Percentiles rank a stretch among this genome's conserved stretches.
phyloP scores from a whole-genome alignment of 2,113 vertebrate genomes.

The Octodon degus region DNA sequence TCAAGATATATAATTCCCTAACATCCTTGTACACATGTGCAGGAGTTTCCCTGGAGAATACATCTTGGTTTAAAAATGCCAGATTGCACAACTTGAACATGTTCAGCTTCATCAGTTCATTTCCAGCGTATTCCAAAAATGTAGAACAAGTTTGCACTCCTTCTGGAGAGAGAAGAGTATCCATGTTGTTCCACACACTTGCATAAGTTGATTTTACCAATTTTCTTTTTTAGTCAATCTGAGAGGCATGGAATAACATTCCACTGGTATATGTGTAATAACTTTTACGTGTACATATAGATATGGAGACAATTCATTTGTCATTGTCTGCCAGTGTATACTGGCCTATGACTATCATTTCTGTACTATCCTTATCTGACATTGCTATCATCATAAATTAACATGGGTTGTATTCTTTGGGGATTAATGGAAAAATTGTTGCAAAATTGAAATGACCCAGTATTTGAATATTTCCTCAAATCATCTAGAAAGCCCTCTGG shows the following conservation, averaged over 20 bases:
- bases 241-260: neutral
- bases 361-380: neutral
- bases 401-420: neutral
- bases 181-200: neutral
- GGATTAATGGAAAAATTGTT: neutral
- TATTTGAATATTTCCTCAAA: conserved; percentile 20
- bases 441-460: neutral
- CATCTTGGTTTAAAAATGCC: neutral
- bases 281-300: neutral
- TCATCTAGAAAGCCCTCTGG: neutral
- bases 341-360: neutral
- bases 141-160: neutral
- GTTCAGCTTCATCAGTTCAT: neutral
- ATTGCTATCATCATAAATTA: neutral
- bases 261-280: neutral
- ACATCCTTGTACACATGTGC: neutral
- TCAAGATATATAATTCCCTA: neutral
- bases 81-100: neutral
- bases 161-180: neutral
- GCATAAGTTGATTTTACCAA: conserved; percentile 7
- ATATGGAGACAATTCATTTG: neutral
- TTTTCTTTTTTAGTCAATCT: conserved; percentile 14
- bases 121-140: conserved; percentile 23
- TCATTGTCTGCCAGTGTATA: neutral
- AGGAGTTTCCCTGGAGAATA: neutral